These are phyloP conservation scores for Dusona sp. DNA, from an alignment of 2,888 invertebrate species.

Conservation along the genomic window DNA sequence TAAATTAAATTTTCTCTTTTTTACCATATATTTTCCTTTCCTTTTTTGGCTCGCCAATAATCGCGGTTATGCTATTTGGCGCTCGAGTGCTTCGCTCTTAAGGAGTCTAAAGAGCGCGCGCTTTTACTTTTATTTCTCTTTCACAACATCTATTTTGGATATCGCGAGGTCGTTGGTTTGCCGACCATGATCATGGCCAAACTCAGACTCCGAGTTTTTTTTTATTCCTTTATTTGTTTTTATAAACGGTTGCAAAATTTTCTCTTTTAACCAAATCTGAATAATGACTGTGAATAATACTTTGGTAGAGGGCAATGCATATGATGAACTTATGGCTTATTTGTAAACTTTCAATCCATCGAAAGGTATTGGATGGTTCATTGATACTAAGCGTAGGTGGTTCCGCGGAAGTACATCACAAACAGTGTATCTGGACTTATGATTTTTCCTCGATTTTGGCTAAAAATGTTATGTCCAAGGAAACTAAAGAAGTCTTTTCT, in stretches of 20 bases:
- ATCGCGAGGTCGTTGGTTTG: constrained; percentile 58
- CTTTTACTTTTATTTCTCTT: constrained; percentile 26
- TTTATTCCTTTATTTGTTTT: background rate
- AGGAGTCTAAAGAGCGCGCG: constrained; percentile 9
- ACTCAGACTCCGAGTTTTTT: constrained; percentile 8
- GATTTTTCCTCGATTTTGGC: background rate
- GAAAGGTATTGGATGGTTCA: background rate
- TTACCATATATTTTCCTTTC: background rate
- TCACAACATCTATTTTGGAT: constrained; percentile 62
- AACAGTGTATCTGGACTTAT: background rate
- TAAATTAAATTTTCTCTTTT: background rate
- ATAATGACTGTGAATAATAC: no score
- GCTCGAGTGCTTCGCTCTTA: constrained; percentile 15
- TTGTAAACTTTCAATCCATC: background rate
- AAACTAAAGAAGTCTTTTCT: background rate
- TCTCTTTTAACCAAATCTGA: background rate
- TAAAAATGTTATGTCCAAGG: background rate
- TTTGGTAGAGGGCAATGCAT: no score
- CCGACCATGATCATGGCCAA: constrained; percentile 66
- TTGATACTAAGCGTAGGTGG: background rate
- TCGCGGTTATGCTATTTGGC: constrained; percentile 9
- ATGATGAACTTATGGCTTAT: background rate
- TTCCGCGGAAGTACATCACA: background rate
- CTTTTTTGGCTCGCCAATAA: background rate
- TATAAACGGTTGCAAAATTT: background rate